A percentile compares a stretch with the other conserved stretches of the same genome.
These are phyloP conservation scores for Lepeophtheirus salmonis DNA, from an alignment of 1,140 invertebrate species.

Conservation along the genomic window DNA sequence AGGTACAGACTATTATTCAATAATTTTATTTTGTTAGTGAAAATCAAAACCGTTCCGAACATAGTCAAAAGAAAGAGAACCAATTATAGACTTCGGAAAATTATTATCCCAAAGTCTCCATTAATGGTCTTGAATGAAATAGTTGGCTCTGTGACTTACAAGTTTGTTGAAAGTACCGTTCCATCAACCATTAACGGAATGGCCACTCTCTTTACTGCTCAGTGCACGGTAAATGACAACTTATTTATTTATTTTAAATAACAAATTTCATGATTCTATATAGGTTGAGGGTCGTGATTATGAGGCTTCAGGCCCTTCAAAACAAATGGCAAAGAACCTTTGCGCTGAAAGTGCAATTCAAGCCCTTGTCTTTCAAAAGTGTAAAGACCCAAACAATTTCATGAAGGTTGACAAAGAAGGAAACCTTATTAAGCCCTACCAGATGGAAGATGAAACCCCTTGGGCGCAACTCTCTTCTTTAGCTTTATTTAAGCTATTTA, in stretches of 20 bases:
- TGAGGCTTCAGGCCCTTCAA: not conserved
- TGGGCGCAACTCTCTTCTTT: conserved; percentile 14
- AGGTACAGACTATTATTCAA: too few relatives aligned
- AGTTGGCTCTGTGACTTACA: not conserved
- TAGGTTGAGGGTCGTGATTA: conserved; percentile 5
- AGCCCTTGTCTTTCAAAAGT: not conserved
- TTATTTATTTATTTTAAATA: not conserved
- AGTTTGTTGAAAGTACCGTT: not conserved
- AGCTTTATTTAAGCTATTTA: conserved; percentile 17
- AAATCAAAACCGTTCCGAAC: not conserved
- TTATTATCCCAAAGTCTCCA: conserved; percentile 6
- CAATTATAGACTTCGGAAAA: conserved; percentile 8
- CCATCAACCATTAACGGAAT: not conserved
- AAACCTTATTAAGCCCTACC: not conserved
- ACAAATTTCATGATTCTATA: not conserved
- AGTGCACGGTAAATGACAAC: not conserved
- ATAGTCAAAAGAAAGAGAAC: not conserved
- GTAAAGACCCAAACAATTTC: not conserved
- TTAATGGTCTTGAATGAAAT: conserved; percentile 13
- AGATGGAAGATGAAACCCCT: conserved; percentile 13
- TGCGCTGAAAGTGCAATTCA: conserved; percentile 10
- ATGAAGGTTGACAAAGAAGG: not conserved
- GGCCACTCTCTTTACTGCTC: not conserved
- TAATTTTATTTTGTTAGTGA: too few relatives aligned
- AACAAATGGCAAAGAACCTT: conserved; percentile 13